phyloP scores from a whole-genome alignment of 2,113 vertebrate species.

The Cnemophilus loriae region DNA sequence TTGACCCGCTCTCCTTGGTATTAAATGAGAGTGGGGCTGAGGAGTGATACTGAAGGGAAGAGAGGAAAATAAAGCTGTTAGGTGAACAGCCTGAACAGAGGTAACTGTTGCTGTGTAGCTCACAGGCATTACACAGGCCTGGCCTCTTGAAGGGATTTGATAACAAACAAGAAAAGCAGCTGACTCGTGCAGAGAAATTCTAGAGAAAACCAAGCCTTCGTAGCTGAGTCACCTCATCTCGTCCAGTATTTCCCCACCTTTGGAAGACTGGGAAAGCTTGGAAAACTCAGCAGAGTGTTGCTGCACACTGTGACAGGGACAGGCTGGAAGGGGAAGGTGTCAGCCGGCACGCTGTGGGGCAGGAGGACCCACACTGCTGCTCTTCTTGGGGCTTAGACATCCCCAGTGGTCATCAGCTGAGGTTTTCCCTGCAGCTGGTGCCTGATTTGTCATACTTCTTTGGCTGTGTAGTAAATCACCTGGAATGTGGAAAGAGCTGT shows the following conservation, averaged over 20 bases:
- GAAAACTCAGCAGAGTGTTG: not conserved
- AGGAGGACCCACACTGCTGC: not conserved
- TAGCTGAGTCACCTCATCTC: not conserved
- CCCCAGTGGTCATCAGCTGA: not conserved
- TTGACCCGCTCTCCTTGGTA: not conserved
- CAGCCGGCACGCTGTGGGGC: accelerated
- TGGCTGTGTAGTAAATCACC: not conserved
- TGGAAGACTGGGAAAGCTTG: not conserved
- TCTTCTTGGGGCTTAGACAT: not conserved
- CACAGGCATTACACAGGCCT: not conserved
- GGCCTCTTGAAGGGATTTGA: not conserved
- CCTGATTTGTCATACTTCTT: not conserved
- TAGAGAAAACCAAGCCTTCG: not conserved
- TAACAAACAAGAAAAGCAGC: not conserved
- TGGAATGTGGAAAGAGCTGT: not conserved
- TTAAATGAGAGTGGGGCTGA: not conserved
- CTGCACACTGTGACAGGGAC: not conserved
- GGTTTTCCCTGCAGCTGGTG: not conserved
- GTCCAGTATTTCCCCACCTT: not conserved
- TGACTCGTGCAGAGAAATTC: not conserved
- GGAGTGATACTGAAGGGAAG: not conserved
- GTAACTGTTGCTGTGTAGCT: not conserved
- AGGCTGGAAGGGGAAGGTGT: not conserved
- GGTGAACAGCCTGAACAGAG: not conserved
- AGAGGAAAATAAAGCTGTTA: not conserved